Evolutionary conservation across 2,113 vertebrate species (phyloP), one percentile per base, ranked within the genome.

Genomic region (Gallinago paraguaiae): DNA sequence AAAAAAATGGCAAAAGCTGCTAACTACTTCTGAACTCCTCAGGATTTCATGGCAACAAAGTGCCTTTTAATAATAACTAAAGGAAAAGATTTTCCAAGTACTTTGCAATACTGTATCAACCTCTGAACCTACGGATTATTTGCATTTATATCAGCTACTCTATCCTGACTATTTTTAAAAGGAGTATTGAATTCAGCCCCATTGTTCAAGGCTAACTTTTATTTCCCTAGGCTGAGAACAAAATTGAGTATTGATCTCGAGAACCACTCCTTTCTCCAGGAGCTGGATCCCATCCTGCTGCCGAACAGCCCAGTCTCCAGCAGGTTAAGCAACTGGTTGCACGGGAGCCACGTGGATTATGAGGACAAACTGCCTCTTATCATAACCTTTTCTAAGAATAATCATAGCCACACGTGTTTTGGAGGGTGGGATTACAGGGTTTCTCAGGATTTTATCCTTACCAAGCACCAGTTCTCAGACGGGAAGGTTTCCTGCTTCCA

Each of bases 171-270:
- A 1, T 37, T 84, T 87, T 69, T n/a, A 48, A 81, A 74, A 56
- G 31, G 4, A 82, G 11, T 24, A 82, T 53, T 13, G 11, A 50
- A 71, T 91, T 72, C 84, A 94, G 75, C 37, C 41, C 31, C 48
- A 60, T 71, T 16, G 2, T 43, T 95, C 50, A 76, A 70, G 63
- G 35, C 7, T 67, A 82, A 61, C 74, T 92, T 90, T 86, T 71
- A 87, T 94, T 95, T 94, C 91, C 82, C 82, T 61, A 94, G 70
- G 59, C 63, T 41, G 74, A 48, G 63, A 69, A 61, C 82, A 86
- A 93, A 93, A 93, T 31, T 68, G 79, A 65, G 68, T 94, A 91
- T 94, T 92, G 93, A 95, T 87, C 82, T 57, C 64, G 70, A 82
- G 86, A 89, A 57, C 33, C 8, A 10, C 45, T 92, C 69, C 39